Evolutionary conservation across 1,140 invertebrate species (phyloP).

Genomic region (Calephelis nemesis): DNA sequence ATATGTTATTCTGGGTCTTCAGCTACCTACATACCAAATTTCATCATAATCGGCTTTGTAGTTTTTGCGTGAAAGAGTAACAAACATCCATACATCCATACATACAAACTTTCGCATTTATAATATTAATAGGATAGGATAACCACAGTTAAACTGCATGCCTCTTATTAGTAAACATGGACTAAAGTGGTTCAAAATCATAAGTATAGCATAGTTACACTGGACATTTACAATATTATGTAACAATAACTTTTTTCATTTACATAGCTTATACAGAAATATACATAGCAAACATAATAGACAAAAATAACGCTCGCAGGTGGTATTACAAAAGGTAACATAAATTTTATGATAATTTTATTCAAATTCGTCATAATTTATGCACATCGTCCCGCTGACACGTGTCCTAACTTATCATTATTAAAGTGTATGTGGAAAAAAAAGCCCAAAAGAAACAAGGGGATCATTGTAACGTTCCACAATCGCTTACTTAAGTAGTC

Average conservation of each 20-base stretch:
- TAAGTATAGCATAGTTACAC: no score
- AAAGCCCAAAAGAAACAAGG: neutral
- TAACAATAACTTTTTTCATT: neutral
- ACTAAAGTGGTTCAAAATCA: no score
- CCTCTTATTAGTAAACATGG: no score
- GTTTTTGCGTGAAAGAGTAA: no score
- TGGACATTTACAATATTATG: no score
- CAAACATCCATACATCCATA: no score
- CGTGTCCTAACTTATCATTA: conserved; percentile 11
- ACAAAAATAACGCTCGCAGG: neutral
- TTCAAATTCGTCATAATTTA: conserved; percentile 3
- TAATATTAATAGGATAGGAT: no score
- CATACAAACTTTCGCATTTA: no score
- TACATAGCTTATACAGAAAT: neutral
- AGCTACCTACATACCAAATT: no score
- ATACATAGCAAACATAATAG: neutral
- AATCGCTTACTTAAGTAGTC: conserved; percentile 41
- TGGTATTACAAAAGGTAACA: conserved; percentile 6
- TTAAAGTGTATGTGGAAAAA: neutral
- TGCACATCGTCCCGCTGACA: conserved; percentile 2
- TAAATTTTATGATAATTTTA: conserved; percentile 8
- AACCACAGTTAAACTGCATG: no score
- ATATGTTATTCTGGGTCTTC: no score
- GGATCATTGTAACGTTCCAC: neutral
- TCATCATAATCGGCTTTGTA: no score